Evolutionary conservation across 2,797 vertebrate genomes (phyloP).

Genomic region (Mormyrus hasselquistii): DNA sequence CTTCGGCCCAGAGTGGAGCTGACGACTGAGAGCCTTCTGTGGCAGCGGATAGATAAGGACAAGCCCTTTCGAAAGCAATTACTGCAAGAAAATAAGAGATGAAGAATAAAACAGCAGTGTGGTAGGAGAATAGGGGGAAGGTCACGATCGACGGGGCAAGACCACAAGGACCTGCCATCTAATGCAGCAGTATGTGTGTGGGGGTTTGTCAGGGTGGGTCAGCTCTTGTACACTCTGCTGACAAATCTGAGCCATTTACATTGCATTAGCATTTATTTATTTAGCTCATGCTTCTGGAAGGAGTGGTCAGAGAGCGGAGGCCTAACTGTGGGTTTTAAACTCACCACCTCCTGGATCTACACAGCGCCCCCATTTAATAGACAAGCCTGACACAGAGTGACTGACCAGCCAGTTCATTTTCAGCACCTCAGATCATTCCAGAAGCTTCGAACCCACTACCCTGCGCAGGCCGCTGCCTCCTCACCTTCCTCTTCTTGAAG

Average conservation of each 20-base stretch:
- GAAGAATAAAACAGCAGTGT: not conserved
- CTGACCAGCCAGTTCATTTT: not conserved
- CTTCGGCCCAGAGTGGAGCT: not conserved
- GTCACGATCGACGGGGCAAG: not conserved
- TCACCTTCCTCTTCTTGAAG: conserved; percentile 97
- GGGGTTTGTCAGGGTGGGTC: not conserved
- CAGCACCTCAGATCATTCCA: not conserved
- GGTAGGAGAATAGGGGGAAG: not conserved
- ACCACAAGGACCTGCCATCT: not conserved
- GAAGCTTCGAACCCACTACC: not conserved
- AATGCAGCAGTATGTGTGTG: not conserved
- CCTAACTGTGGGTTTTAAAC: not conserved
- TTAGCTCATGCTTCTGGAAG: not conserved
- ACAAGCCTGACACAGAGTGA: not conserved
- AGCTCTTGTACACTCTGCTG: not conserved
- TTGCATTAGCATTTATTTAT: not conserved
- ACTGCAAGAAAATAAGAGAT: not conserved
- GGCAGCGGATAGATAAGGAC: not conserved
- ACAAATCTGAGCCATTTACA: not conserved
- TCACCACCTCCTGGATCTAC: not conserved
- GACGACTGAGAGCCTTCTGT: not conserved
- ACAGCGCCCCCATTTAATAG: not conserved
- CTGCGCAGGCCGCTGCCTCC: not conserved
- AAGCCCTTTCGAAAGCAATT: not conserved
- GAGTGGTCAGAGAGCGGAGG: not conserved